These are phyloP conservation scores for Thunnus maccoyii DNA, from an alignment of 2,113 vertebrate genomes.

Conservation along the genomic window DNA sequence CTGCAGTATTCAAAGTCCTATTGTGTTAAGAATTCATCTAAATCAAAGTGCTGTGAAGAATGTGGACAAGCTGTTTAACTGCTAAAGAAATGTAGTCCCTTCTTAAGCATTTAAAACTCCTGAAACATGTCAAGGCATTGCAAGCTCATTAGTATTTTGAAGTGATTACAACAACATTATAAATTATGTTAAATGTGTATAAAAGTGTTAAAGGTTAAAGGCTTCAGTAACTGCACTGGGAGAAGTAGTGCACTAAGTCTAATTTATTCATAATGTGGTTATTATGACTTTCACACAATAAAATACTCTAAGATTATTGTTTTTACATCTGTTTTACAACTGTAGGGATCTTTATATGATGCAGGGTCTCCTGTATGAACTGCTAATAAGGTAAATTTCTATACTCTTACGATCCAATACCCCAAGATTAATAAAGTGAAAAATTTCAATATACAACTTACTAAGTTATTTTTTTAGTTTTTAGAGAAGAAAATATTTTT, in stretches of 20 bases:
- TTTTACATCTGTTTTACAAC: not conserved
- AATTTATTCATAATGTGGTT: slow-evolving; percentile 13
- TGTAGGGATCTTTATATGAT: not conserved
- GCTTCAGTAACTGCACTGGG: not conserved
- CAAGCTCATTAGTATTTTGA: not conserved
- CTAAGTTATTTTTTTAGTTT: not conserved
- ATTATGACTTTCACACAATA: not conserved
- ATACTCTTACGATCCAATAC: not conserved
- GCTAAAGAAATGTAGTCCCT: not conserved
- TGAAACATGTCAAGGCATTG: slow-evolving; percentile 1
- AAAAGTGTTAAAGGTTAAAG: not conserved
- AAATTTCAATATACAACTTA: no score
- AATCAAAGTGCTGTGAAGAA: slow-evolving; percentile 9
- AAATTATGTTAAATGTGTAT: not conserved
- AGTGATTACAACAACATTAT: not conserved
- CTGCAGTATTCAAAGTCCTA: slow-evolving; percentile 14
- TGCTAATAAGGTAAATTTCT: not conserved
- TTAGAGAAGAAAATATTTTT: no score
- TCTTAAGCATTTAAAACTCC: not conserved
- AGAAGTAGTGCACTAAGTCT: not conserved
- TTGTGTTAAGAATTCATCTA: slow-evolving; percentile 22
- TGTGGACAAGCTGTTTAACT: not conserved
- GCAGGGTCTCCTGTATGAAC: not conserved
- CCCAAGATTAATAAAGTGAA: not conserved
- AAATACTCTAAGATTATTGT: not conserved